These are phyloP conservation scores for Tokudaia tokunoshimensis DNA, from an alignment of 2,797 vertebrate genomes.

Conservation along the genomic window DNA sequence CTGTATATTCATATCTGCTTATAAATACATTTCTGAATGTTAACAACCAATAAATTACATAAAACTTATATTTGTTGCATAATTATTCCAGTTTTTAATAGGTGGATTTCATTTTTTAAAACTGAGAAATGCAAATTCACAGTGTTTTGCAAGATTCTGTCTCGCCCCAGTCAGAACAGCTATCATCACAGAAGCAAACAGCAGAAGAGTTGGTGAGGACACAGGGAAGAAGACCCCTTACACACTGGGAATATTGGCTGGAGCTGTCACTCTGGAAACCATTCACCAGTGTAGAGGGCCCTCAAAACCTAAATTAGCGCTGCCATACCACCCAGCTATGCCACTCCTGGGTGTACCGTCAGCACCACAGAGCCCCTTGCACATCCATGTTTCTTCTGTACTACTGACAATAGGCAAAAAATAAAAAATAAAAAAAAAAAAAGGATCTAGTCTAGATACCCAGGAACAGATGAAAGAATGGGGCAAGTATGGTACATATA, in stretches of 20 bases:
- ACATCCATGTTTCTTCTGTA: neutral
- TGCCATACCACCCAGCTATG: neutral
- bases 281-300: neutral
- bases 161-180: neutral
- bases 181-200: neutral
- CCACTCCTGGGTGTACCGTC: too few species aligned
- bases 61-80: neutral
- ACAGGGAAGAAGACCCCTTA: neutral
- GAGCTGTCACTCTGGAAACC: neutral
- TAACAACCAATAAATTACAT: constrained; percentile 51
- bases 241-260: too few species aligned
- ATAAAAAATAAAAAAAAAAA: neutral
- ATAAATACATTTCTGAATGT: neutral
- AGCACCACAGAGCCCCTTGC: neutral
- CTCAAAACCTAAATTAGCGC: neutral
- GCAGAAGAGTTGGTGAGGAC: neutral
- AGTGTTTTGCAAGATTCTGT: neutral
- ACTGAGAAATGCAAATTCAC: constrained; percentile 38
- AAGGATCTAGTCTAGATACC: neutral
- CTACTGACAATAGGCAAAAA: neutral
- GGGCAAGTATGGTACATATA: neutral
- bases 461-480: too few species aligned
- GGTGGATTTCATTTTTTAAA: neutral
- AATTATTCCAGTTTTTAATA: constrained; percentile 31
- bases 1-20: neutral